A percentile compares a stretch with the other conserved stretches of the same genome.
phyloP scores from a whole-genome alignment of 30 jellyfish, hydroid and myxozoan species.

The Mastigias papua region DNA sequence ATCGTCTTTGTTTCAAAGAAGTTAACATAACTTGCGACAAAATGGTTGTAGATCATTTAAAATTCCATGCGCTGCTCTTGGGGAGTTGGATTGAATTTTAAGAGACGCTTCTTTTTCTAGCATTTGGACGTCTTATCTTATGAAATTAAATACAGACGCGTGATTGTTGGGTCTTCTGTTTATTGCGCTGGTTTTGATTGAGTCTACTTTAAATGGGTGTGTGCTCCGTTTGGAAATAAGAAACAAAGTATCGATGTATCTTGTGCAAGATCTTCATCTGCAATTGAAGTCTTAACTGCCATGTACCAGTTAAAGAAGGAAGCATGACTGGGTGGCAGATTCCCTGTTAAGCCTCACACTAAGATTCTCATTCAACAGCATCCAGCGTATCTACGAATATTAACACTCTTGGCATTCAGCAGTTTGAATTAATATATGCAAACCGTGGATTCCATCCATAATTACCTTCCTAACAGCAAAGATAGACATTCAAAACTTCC shows the following conservation, averaged over 20 bases:
- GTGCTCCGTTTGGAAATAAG: not conserved
- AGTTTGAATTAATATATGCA: not conserved
- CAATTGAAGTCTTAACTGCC: not conserved
- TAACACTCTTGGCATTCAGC: not conserved
- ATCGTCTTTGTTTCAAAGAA: not conserved
- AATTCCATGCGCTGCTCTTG: not conserved
- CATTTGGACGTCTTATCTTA: not conserved
- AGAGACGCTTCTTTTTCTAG: not conserved
- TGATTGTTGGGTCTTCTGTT: not conserved
- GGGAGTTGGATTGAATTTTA: not conserved
- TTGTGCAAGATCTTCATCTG: not conserved
- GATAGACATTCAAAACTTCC: no score
- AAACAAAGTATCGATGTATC: not conserved
- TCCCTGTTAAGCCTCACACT: not conserved
- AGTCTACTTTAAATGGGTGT: not conserved
- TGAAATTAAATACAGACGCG: not conserved
- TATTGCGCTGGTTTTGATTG: not conserved
- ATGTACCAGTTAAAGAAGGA: not conserved
- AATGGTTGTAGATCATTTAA: not conserved
- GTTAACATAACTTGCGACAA: not conserved
- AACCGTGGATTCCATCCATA: not conserved
- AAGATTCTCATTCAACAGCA: not conserved
- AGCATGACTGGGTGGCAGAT: not conserved
- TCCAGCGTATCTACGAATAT: not conserved
- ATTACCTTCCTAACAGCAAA: no score